These are phyloP conservation scores for Drosophila sproati DNA, from an alignment of 1,140 invertebrate species.

Conservation along the genomic window DNA sequence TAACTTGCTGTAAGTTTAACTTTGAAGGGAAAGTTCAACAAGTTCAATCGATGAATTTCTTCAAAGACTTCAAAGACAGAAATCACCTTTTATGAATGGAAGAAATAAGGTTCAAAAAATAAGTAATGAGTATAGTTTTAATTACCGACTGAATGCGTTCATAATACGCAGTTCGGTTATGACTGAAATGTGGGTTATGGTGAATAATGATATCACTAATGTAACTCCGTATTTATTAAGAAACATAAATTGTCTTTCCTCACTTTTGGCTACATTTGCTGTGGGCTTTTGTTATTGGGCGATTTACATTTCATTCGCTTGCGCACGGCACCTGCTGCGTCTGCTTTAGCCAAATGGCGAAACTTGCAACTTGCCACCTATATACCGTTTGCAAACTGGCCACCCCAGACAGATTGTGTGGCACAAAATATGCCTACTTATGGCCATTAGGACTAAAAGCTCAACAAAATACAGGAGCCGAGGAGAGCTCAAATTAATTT, in stretches of 20 bases:
- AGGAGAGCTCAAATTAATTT: conserved; percentile 78
- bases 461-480: conserved; percentile 59
- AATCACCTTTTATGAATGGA: no score
- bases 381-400: background rate
- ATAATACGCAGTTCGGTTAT: no score
- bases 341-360: background rate
- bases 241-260: background rate
- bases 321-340: conserved; percentile 31
- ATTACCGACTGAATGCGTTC: no score
- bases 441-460: conserved; percentile 76
- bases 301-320: conserved; percentile 28
- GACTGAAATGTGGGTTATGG: no score
- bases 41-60: no score
- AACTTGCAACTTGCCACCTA: conserved; percentile 4
- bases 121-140: no score
- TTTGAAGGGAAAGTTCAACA: no score
- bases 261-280: background rate
- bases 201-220: background rate
- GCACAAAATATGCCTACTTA: conserved; percentile 69
- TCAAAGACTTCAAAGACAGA: no score
- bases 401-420: conserved; percentile 32
- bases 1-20: no score
- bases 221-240: background rate
- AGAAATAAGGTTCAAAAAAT: no score
- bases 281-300: conserved; percentile 16